Evolutionary conservation across 2,797 vertebrate genomes (phyloP).

Genomic region (Helicolenus hilgendorfi): DNA sequence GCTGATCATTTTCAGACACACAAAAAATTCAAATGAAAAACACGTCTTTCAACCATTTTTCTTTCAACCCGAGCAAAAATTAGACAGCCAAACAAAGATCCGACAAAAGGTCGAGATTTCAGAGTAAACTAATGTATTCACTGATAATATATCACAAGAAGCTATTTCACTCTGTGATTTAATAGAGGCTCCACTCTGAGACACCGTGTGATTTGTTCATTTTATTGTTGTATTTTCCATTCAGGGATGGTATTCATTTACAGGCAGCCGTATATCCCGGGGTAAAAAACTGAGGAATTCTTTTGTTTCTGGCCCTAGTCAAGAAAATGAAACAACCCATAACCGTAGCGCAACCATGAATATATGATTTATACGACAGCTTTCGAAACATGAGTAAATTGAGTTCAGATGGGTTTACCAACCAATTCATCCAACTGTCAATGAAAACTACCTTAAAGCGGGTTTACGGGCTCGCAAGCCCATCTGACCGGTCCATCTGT

Average conservation of each 20-base stretch:
- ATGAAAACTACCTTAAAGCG: conserved; percentile 23
- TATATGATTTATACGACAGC: conserved; percentile 23
- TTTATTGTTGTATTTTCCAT: not conserved
- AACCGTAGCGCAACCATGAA: not conserved
- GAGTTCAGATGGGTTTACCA: conserved; percentile 51
- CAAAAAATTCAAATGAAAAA: not conserved
- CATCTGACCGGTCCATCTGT: not conserved
- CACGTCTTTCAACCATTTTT: not conserved
- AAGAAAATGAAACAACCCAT: not conserved
- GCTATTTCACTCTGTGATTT: not conserved
- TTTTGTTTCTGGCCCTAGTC: not conserved
- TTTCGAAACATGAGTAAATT: conserved; percentile 34
- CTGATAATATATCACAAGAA: not conserved
- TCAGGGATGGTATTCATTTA: not conserved
- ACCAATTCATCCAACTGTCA: conserved; percentile 24
- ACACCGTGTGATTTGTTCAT: not conserved
- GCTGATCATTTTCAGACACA: not conserved
- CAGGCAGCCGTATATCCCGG: not conserved
- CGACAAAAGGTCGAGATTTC: not conserved
- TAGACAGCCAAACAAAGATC: not conserved
- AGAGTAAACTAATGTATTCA: not conserved
- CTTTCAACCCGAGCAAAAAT: not conserved
- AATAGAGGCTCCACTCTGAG: not conserved
- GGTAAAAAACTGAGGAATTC: not conserved
- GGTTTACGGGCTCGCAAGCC: not conserved